These are phyloP conservation scores for Cheilosia variabilis DNA, from an alignment of 2,888 invertebrate species.

Conservation along the genomic window DNA sequence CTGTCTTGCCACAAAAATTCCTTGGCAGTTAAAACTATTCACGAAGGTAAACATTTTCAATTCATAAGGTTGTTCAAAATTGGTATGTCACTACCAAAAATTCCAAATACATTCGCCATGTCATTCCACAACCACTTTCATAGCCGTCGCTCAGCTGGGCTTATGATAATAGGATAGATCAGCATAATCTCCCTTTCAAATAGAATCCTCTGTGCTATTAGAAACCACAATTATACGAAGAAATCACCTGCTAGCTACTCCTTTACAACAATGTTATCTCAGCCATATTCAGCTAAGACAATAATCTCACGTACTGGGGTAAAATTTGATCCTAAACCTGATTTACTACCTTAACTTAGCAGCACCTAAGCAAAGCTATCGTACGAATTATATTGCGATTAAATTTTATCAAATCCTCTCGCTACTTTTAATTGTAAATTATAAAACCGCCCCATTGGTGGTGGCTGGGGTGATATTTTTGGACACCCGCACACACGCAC, in stretches of 20 bases:
- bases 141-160: not conserved
- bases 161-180: not conserved
- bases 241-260: not conserved
- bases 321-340: constrained; percentile 14
- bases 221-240: not conserved
- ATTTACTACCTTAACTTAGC: constrained; percentile 37
- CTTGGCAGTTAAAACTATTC: too few species aligned
- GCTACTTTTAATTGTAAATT: constrained; percentile 71
- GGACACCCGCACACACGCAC: not conserved
- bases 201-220: not conserved
- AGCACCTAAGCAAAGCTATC: constrained; percentile 34
- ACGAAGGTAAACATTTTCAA: too few species aligned
- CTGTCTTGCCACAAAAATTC: too few species aligned
- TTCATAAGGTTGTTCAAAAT: too few species aligned
- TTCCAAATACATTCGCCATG: not conserved
- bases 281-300: not conserved
- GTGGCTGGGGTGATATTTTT: not conserved
- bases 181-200: not conserved
- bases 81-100: too few species aligned
- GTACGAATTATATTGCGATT: constrained; percentile 57
- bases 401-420: constrained; percentile 57
- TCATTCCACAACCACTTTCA: not conserved
- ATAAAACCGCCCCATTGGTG: constrained; percentile 27
- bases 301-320: constrained; percentile 11
- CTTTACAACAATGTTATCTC: not conserved